These are phyloP conservation scores for Agonopterix arenella DNA, from an alignment of 2,888 invertebrate species.

Conservation along the genomic window DNA sequence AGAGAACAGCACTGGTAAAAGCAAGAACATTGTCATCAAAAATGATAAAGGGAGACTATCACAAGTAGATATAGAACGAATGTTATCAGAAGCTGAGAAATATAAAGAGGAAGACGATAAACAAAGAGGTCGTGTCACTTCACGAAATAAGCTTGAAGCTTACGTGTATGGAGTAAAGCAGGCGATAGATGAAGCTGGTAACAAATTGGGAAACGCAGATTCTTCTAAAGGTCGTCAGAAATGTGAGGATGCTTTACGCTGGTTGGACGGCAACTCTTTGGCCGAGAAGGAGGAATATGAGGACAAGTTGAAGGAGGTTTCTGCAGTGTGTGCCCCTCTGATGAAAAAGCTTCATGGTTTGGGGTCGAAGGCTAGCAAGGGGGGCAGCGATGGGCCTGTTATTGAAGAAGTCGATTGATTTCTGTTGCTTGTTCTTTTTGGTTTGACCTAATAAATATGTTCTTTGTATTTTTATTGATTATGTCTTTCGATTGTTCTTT, in stretches of 20 bases:
- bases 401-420: conserved; percentile 76
- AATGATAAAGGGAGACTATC: conserved; percentile 89
- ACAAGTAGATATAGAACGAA: conserved; percentile 89
- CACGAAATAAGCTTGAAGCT: conserved; percentile 83
- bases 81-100: conserved; percentile 85
- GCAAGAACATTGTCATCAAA: conserved; percentile 86
- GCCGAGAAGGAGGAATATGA: conserved; percentile 83
- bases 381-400: conserved; percentile 57
- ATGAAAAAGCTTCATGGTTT: conserved; percentile 75
- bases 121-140: conserved; percentile 79
- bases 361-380: conserved; percentile 12
- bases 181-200: conserved; percentile 76
- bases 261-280: conserved; percentile 81
- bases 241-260: conserved; percentile 77
- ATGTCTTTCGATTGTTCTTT: background rate
- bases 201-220: conserved; percentile 77
- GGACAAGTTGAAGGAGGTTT: conserved; percentile 59
- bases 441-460: background rate
- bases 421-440: background rate
- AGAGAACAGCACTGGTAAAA: conserved; percentile 80
- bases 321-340: conserved; percentile 54
- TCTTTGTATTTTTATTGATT: background rate
- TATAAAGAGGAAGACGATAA: conserved; percentile 83
- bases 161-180: conserved; percentile 83
- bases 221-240: conserved; percentile 63